phyloP scores from a whole-genome alignment of 2,113 vertebrate species.

The Carassius auratus region DNA sequence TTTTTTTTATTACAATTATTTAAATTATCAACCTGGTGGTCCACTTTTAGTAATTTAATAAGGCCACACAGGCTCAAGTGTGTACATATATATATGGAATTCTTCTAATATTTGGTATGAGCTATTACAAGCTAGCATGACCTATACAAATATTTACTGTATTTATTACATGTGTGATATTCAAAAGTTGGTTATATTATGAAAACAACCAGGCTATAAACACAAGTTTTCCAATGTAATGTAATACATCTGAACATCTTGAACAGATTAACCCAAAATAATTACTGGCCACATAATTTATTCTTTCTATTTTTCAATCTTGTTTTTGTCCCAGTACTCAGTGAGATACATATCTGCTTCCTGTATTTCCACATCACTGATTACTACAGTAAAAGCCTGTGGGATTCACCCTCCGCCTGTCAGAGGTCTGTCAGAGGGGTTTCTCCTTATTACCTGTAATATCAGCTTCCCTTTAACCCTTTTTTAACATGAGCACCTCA shows the following conservation, averaged over 20 bases:
- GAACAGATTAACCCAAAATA: neutral
- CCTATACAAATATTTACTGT: neutral
- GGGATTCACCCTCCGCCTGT: constrained; percentile 85
- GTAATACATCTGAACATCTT: neutral
- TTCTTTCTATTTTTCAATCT: neutral
- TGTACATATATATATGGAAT: too few species aligned
- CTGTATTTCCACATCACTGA: constrained; percentile 88
- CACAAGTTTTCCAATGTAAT: neutral
- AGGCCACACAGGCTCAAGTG: too few species aligned
- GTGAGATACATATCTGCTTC: constrained; percentile 87
- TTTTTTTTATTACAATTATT: neutral
- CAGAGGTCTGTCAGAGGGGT: constrained; percentile 81
- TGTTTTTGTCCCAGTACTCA: constrained; percentile 9
- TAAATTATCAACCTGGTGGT: too few species aligned
- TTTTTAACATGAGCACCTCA: constrained; percentile 81
- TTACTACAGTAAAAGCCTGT: constrained; percentile 88
- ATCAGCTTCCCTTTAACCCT: constrained; percentile 81
- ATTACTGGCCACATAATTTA: neutral
- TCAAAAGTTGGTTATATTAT: neutral
- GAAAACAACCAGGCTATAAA: neutral
- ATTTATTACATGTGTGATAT: neutral
- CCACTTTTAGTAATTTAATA: too few species aligned
- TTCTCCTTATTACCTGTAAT: constrained; percentile 86
- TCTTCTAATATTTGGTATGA: neutral
- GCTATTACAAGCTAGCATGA: neutral